These are phyloP conservation scores for Nycteola revayana DNA, from an alignment of 2,888 invertebrate species.

Conservation along the genomic window DNA sequence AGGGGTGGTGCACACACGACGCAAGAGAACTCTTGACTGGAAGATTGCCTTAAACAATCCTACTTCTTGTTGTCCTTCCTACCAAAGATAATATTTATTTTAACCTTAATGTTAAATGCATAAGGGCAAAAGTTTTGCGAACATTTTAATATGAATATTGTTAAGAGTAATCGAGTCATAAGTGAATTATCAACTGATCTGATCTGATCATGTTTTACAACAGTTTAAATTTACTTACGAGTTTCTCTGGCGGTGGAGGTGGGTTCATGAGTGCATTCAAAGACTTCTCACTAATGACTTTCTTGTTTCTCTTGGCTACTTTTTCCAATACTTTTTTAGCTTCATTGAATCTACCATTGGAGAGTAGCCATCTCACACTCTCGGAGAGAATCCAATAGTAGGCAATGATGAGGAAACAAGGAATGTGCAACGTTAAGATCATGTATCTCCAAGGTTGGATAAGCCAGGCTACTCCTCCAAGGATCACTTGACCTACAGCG, in stretches of 20 bases:
- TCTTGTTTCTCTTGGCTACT: constrained; percentile 84
- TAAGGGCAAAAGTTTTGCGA: too few relatives aligned
- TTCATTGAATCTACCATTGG: constrained; percentile 83
- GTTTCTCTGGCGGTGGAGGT: constrained; percentile 40
- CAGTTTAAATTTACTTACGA: too few relatives aligned
- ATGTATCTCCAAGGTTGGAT: constrained; percentile 86
- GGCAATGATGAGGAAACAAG: constrained; percentile 84
- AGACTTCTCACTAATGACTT: constrained; percentile 77
- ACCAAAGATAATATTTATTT: too few relatives aligned
- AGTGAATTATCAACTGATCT: too few relatives aligned
- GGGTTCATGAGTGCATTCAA: constrained; percentile 62
- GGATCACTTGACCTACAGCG: constrained; percentile 85
- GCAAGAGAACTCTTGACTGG: constrained; percentile 73
- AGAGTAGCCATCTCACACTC: constrained; percentile 89
- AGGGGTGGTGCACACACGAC: constrained; percentile 84
- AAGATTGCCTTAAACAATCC: constrained; percentile 58
- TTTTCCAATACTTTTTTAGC: constrained; percentile 83
- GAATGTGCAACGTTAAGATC: constrained; percentile 85
- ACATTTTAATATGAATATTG: too few relatives aligned
- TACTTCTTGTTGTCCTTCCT: constrained; percentile 22
- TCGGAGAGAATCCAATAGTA: constrained; percentile 85
- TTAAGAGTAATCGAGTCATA: too few relatives aligned
- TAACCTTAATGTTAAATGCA: too few relatives aligned
- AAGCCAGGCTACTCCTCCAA: constrained; percentile 86
- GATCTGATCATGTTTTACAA: too few relatives aligned